Evolutionary conservation across 2,797 vertebrate genomes (phyloP).

Genomic region (Danio jaintianensis): DNA sequence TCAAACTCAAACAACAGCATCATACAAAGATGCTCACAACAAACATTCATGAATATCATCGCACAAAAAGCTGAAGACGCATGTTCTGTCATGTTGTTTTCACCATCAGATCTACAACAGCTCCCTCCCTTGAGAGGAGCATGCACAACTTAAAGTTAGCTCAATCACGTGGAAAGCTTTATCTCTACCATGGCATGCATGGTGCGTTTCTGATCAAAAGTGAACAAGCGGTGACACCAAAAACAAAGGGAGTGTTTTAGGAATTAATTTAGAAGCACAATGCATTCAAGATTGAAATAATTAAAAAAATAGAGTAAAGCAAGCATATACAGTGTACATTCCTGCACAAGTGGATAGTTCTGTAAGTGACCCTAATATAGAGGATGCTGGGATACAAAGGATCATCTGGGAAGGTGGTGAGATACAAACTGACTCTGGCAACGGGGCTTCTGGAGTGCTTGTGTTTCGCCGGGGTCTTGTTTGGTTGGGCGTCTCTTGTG

Average conservation of each 20-base stretch:
- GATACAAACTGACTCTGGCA: constrained; percentile 78
- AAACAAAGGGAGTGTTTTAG: neutral
- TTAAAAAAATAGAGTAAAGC: neutral
- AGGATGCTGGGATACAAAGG: constrained; percentile 60
- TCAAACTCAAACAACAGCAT: neutral
- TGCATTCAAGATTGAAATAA: neutral
- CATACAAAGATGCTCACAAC: neutral
- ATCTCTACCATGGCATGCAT: neutral
- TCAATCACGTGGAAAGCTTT: neutral
- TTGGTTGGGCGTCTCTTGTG: constrained; percentile 87
- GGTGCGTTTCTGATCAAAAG: constrained; percentile 14
- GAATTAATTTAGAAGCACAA: neutral
- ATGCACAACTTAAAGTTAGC: neutral
- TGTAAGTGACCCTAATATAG: neutral
- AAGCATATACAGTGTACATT: neutral
- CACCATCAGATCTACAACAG: neutral
- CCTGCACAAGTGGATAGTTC: neutral
- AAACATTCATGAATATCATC: neutral
- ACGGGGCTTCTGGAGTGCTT: constrained; percentile 88
- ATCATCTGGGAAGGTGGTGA: constrained; percentile 55
- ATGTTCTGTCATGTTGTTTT: constrained; percentile 18
- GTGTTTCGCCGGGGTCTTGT: constrained; percentile 85
- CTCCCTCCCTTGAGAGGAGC: neutral
- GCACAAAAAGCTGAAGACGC: neutral
- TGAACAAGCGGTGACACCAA: neutral